Evolutionary conservation across 2,888 invertebrate species (phyloP), one percentile per base, ranked within the genome.

Genomic region (Ectemnius continuus): DNA sequence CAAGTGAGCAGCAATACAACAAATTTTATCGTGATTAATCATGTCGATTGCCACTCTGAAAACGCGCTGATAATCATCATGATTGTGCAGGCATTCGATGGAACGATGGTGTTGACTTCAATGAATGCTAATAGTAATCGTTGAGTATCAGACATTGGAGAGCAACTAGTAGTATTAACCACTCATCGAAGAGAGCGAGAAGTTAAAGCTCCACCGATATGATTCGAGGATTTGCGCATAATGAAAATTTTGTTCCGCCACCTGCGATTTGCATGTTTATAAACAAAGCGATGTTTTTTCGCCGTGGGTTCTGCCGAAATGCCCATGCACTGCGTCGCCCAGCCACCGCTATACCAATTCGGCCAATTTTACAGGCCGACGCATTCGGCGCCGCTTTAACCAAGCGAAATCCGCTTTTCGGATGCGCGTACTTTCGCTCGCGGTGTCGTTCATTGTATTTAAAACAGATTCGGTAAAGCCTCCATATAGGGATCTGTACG

Each of bases 241-340:
- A 74, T 76, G 74, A 74, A 78, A 78, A 78, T 78, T 74, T 74
- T 71, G 69, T 76, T 78, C 76, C 67, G 72, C 71, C 71, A 63
- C 61, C 66, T 73, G 69, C 80, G 84, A 86, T 86, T 86, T 86
- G 84, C 86, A 86, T 86, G 86, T 85, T 86, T 85, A 85, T 82
- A 85, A 85, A 83, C 83, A 82, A 85, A 83, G 81, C 82, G 75
- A 67, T 74, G 68, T 73, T 76, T 78, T 73, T 70, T 75, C 59
- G 58, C 66, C 60, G 72, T 73, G 61, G 73, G 76, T 78, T 20
- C 73, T 73, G 70, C 61, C 73, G 73, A 78, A 78, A 78, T 73
- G 70, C 67, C 67, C 64, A 36, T 26, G 47, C 68, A 47, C 52
- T 67, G 60, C 45, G 63, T 65, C 57, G 45, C 63, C 69, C 6